Evolutionary conservation across 2,113 vertebrate species (phyloP), one percentile per base, ranked within the genome.

Genomic region (Spheniscus mendiculus): DNA sequence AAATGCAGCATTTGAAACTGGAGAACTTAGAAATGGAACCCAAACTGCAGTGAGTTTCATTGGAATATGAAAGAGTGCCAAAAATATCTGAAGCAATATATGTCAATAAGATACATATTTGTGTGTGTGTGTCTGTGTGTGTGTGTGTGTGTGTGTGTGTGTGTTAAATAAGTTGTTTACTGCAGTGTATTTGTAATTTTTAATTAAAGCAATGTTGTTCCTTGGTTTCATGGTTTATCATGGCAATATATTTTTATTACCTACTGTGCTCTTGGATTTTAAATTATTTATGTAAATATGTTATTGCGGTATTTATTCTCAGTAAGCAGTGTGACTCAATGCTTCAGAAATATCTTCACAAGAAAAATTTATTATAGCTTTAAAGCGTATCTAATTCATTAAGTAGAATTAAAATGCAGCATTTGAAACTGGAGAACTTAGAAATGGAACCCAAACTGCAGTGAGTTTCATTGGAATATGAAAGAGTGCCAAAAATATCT

Each of bases 201-300:
- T 98, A 98, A 98, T 99, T 97, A 98, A 98, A 98, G 91, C 84
- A 95, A 86, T 70, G 70, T 96, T 96, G 92, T 98, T 97, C 96
- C 97, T 91, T 93, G 95, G 93, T 98, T 98, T 97, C 97, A 47
- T 96, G 94, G 96, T 97, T 99, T 98, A 98, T 98, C 98, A 92
- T 97, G 89, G 97, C 97, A 97, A 98, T 98, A 98, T 97, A 92
- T 98, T 98, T 97, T 97, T 98, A 98, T 98, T 97, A 93, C 98
- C 96, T 97, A 80, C 94, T 96, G 84, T 97, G 97, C 98, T 97
- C 69, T 96, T 94, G 97, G 73, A 97, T 96, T 98, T 98, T 98
- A 98, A 98, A 98, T 99, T 98, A 99, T 99, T 99, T 98, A 98
- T 98, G 96, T 96, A 98, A 99, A 98, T 98, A 58, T 92, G 97